Percentiles rank a stretch among this genome's conserved stretches.
Evolutionary conservation across 2,797 vertebrate genomes (phyloP).

Genomic region (Pseudochaenichthys georgianus): DNA sequence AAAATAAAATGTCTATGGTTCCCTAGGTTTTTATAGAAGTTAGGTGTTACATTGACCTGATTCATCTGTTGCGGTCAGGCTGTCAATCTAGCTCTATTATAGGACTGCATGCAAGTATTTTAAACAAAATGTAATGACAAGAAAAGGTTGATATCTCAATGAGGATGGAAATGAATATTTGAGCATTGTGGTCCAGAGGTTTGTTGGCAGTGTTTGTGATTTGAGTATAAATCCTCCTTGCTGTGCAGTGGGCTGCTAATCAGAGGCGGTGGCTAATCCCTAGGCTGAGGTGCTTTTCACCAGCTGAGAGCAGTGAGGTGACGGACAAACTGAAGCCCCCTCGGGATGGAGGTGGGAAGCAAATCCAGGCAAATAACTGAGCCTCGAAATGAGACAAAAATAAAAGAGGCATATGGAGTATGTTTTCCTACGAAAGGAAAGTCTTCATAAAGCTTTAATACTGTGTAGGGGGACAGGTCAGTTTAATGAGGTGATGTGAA

Average conservation of each 20-base stretch:
- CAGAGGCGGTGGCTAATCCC: constrained; percentile 78
- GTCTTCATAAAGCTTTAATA: constrained; percentile 56
- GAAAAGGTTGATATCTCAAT: constrained; percentile 17
- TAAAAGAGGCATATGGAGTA: constrained; percentile 13
- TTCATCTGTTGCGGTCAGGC: constrained; percentile 11
- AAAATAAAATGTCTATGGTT: neutral
- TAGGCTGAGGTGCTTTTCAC: constrained; percentile 72
- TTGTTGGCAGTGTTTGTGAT: constrained; percentile 48
- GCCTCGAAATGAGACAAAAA: constrained; percentile 53
- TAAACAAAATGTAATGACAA: constrained; percentile 3
- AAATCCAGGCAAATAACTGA: constrained; percentile 67
- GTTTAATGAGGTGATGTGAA: constrained; percentile 76
- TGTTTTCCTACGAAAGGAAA: constrained; percentile 13
- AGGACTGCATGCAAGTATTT: constrained; percentile 2
- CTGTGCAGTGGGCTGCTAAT: constrained; percentile 74
- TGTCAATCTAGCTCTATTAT: constrained; percentile 5
- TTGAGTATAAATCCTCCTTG: constrained; percentile 43
- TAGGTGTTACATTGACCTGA: constrained; percentile 20
- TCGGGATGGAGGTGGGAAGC: constrained; percentile 61
- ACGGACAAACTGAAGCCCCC: constrained; percentile 60
- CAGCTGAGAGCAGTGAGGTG: constrained; percentile 69
- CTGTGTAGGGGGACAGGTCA: constrained; percentile 64
- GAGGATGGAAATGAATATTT: constrained; percentile 20
- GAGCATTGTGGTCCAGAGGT: constrained; percentile 26
- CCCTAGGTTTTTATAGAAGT: constrained; percentile 8